Conservation (phyloP, 1,140 invertebrate species). For the Cataglyphis hispanica region DNA sequence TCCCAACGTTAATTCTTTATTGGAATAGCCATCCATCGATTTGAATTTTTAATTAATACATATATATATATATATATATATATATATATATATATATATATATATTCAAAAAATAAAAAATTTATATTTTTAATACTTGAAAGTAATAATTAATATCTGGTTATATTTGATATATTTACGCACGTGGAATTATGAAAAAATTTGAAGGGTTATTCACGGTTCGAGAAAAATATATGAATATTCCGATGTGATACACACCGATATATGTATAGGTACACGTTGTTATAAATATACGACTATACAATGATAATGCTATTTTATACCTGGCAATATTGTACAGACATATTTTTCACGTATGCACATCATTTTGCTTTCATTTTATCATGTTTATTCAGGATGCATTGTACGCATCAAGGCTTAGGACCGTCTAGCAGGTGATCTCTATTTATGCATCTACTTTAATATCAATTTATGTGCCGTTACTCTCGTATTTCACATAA, state of each 20-base stretch:
- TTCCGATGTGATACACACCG: not conserved
- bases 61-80: too few species aligned
- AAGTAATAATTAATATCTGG: not conserved
- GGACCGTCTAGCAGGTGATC: constrained; percentile 22
- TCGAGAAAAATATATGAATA: not conserved
- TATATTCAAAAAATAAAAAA: not conserved
- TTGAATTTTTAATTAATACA: not conserved
- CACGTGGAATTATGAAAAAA: not conserved
- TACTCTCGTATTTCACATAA: constrained; percentile 8
- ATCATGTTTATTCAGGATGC: constrained; percentile 54
- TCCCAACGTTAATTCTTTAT: not conserved
- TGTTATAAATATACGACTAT: not conserved
- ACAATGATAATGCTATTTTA: constrained; percentile 6
- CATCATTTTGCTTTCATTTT: not conserved
- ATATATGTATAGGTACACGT: not conserved
- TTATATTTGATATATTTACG: not conserved
- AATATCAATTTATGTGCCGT: constrained; percentile 38
- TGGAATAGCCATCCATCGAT: not conserved
- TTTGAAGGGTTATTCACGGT: not conserved
- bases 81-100: not conserved
- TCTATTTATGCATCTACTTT: constrained; percentile 46
- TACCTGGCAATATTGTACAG: not conserved
- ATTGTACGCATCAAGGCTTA: constrained; percentile 37
- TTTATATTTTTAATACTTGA: not conserved
- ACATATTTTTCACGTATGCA: constrained; percentile 10